Base-by-base conservation (phyloP, 2,113 vertebrate genomes). In the Albula goreensis region DNA sequence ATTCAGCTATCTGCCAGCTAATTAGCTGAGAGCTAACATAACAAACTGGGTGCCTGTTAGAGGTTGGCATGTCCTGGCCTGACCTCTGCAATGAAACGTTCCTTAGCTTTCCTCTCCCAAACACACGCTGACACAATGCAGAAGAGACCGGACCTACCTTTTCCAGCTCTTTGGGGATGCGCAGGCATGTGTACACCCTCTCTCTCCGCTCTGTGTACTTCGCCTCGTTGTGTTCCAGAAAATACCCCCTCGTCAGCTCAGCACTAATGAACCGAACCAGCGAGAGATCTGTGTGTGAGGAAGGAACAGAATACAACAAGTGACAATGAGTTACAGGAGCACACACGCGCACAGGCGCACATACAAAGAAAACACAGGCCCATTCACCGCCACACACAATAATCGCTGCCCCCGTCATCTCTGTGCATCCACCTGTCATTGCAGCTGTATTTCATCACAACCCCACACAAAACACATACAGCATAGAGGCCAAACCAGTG, bases 191-290 rank as follows among this genome's bases (percentile, higher is more conserved):
- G 93, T 99, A 99, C 0, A 99, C 98, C 90, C 96, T 96, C 91
- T 99, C 98, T 92, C 98, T 96, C 89, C 98, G 94, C 89, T 99
- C 98, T 0, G 97, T 99, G 89, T 99, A 99, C 93, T 99, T 99
- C 90, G 98, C 98, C 93, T 99, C 98, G 87, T 99, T 99, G 93
- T 99, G 98, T 94, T 99, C 98, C 87, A 99, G 96, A 94, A 99
- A 99, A 94, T 99, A 99, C 57, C 98, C 98, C 93, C 98, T 96
- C 49, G 98, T 99, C 83, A 99, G 94, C 90, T 99, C 98, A 83
- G 97, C 96, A 77, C 97, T 96, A 92, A 99, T 97, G 92, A 99
- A 99, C 88, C 97, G 95, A 92, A 98, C 90, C 87, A 99, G 91
- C 6, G 98, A 99, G 87, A 99, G 93, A 90, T 99, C 98, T 99